Percentiles rank a stretch among this genome's conserved stretches.
Conservation (phyloP, 1,140 invertebrate genomes). For the Drosophila kepulauana region DNA sequence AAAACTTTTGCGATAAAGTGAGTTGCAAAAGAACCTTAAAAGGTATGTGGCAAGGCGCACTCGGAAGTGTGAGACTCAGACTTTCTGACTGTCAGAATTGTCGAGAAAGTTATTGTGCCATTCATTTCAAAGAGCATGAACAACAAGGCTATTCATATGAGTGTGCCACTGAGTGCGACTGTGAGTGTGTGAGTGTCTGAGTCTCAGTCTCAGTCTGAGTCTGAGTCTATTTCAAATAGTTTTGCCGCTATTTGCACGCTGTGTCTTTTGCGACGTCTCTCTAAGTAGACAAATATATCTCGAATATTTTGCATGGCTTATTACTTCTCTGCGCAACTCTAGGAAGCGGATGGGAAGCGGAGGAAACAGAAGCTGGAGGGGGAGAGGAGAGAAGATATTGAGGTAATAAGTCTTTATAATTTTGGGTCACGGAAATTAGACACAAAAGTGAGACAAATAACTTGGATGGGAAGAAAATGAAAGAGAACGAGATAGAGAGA, state of each 20-base stretch:
- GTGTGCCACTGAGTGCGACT: not conserved
- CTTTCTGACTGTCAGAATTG: constrained; percentile 13
- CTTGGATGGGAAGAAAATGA: no score
- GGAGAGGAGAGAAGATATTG: constrained; percentile 4
- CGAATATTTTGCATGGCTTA: constrained; percentile 22
- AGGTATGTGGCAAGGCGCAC: constrained; percentile 5
- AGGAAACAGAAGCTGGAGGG: not conserved
- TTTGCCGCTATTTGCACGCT: constrained; percentile 5
- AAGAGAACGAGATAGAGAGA: not conserved
- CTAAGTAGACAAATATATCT: constrained; percentile 17
- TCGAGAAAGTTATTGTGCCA: constrained; percentile 14
- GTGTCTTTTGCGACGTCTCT: not conserved
- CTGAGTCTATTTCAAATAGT: constrained; percentile 24
- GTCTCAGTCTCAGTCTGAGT: constrained; percentile 19
- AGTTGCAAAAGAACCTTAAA: constrained; percentile 13
- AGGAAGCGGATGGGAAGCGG: no score
- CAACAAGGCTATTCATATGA: constrained; percentile 24
- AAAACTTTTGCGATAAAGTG: constrained; percentile 25
- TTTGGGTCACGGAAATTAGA: not conserved
- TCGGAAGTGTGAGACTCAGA: not conserved
- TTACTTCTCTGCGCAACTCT: constrained; percentile 9
- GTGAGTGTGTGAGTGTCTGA: constrained; percentile 11
- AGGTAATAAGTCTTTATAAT: constrained; percentile 74
- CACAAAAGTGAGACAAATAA: not conserved
- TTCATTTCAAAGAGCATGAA: constrained; percentile 5